Percentiles rank a stretch among this genome's conserved stretches.
Evolutionary conservation across 1,140 invertebrate species (phyloP).

Genomic region (Tachypleus tridentatus): DNA sequence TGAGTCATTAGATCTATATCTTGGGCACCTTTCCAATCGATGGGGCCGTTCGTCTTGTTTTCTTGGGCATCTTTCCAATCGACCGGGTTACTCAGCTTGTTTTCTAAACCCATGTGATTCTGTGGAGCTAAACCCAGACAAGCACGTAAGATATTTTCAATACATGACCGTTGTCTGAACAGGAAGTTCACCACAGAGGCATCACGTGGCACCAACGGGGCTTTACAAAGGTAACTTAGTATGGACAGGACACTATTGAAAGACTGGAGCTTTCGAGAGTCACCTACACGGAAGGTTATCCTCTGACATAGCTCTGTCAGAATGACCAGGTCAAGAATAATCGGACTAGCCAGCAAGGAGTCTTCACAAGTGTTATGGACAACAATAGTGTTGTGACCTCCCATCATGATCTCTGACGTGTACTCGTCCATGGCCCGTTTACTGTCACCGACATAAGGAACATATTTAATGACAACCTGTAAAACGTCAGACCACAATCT

Average conservation of each 20-base stretch:
- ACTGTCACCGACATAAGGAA: conserved; percentile 89
- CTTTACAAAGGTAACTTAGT: conserved; percentile 80
- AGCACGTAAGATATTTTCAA: conserved; percentile 81
- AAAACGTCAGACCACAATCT: background rate
- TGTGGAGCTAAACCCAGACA: conserved; percentile 68
- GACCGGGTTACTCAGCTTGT: conserved; percentile 27
- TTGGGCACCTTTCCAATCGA: too few species aligned
- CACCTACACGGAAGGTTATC: conserved; percentile 46
- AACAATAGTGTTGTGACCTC: conserved; percentile 82
- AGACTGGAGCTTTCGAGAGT: conserved; percentile 20
- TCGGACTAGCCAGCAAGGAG: conserved; percentile 78
- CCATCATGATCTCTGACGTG: conserved; percentile 87
- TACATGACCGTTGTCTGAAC: conserved; percentile 66
- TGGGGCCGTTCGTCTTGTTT: too few species aligned
- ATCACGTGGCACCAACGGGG: conserved; percentile 44
- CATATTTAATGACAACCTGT: conserved; percentile 85
- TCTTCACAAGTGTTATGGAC: conserved; percentile 97
- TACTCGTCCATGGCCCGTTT: conserved; percentile 97
- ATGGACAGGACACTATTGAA: conserved; percentile 72
- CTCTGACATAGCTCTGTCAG: conserved; percentile 75
- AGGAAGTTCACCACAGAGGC: conserved; percentile 85
- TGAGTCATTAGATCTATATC: too few species aligned
- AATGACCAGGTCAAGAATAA: conserved; percentile 83
- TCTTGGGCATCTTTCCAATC: conserved; percentile 8
- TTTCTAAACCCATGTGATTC: conserved; percentile 61